A percentile compares a stretch with the other conserved stretches of the same genome.
These are phyloP conservation scores for Dolichotis patagonum DNA, from an alignment of 2,113 vertebrate species.

Conservation along the genomic window DNA sequence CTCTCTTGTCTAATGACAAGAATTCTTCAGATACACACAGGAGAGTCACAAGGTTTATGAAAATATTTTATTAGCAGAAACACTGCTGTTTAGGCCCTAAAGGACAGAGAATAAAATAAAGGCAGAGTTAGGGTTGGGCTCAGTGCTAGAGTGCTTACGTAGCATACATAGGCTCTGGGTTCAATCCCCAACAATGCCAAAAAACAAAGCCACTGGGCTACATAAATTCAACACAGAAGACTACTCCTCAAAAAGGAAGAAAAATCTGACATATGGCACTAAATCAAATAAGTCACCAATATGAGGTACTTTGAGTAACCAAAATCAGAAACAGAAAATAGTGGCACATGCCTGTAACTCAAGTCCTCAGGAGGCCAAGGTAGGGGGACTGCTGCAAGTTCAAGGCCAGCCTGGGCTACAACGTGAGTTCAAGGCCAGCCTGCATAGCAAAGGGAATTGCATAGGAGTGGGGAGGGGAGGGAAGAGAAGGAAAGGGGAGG, in stretches of 20 bases:
- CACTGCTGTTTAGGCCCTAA: neutral
- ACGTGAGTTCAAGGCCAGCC: neutral
- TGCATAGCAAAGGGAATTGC: neutral
- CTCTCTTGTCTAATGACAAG: neutral
- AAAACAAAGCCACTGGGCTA: neutral
- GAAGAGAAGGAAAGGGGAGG: no score
- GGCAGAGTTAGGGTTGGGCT: neutral
- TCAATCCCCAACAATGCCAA: neutral
- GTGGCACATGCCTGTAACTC: neutral
- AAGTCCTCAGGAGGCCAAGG: neutral
- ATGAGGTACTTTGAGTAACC: neutral
- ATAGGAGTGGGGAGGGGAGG: no score
- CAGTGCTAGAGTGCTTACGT: neutral
- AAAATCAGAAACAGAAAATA: neutral
- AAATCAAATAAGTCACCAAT: neutral
- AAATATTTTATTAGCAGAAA: neutral
- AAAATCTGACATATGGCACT: neutral
- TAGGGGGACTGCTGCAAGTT: neutral
- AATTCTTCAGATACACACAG: neutral
- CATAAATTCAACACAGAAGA: neutral
- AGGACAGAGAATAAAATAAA: slow-evolving; percentile 3
- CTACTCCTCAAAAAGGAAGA: neutral
- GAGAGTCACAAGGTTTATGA: slow-evolving; percentile 20
- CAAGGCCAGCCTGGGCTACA: neutral
- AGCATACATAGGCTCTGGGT: neutral